A percentile compares a stretch with the other conserved stretches of the same genome.
Conservation (phyloP, 53 echinoderm and acorn worm genomes). For the Paracentrotus lividus region DNA sequence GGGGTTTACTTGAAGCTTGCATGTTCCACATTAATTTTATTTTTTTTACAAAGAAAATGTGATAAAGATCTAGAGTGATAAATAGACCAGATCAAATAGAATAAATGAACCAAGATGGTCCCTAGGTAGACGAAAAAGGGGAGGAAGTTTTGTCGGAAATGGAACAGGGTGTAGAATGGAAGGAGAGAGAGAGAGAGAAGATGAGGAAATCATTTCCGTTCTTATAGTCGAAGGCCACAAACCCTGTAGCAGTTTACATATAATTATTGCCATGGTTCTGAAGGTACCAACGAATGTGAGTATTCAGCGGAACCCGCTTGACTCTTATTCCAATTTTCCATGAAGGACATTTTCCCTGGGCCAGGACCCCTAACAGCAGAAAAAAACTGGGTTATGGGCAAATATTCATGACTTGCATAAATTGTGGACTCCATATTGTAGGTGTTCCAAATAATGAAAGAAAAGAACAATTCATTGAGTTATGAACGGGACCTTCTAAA, state of each 20-base stretch:
- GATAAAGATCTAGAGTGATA: slow-evolving; percentile 29
- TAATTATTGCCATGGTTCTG: slow-evolving; percentile 41
- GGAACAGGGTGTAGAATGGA: neutral
- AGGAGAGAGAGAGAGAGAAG: neutral
- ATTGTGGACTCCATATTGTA: slow-evolving; percentile 52
- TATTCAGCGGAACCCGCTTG: neutral
- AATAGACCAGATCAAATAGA: slow-evolving; percentile 30
- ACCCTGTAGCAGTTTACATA: slow-evolving; percentile 56
- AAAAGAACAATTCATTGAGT: slow-evolving; percentile 34
- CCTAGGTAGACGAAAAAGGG: neutral
- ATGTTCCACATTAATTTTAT: neutral
- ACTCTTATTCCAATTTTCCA: slow-evolving; percentile 53
- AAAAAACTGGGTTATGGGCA: slow-evolving; percentile 49
- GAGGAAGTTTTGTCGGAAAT: neutral
- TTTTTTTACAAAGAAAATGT: neutral
- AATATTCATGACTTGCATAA: slow-evolving; percentile 45
- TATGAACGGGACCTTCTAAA: slow-evolving; percentile 27
- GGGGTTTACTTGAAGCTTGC: neutral
- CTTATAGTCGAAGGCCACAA: neutral
- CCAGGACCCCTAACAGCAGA: neutral
- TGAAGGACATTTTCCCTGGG: slow-evolving; percentile 58
- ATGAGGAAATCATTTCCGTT: slow-evolving; percentile 41
- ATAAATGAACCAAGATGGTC: slow-evolving; percentile 37
- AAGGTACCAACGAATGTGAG: slow-evolving; percentile 21
- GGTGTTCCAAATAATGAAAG: slow-evolving; percentile 37